Conservation (phyloP, 2,797 vertebrate species). For the Acipenser transmontanus region DNA sequence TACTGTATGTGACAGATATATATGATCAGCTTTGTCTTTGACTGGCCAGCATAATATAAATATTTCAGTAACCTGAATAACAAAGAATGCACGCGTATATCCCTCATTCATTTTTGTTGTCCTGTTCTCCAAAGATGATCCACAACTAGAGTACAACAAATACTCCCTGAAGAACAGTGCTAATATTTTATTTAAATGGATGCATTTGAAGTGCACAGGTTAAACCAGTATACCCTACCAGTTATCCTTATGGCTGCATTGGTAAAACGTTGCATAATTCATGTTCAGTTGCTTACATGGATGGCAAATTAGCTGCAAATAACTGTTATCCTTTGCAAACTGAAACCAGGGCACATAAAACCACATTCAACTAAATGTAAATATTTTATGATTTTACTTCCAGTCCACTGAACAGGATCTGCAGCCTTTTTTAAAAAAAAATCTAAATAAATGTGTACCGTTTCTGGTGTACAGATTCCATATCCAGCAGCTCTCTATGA, state of each 20-base stretch:
- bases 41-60: slow-evolving; percentile 35
- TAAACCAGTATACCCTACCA: slow-evolving; percentile 9
- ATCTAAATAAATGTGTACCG: not conserved
- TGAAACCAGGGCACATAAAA: slow-evolving; percentile 12
- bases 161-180: slow-evolving; percentile 9
- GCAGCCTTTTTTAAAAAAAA: not conserved
- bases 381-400: slow-evolving; percentile 24
- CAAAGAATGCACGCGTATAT: slow-evolving; percentile 5
- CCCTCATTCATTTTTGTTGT: slow-evolving; percentile 3
- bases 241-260: slow-evolving; percentile 16
- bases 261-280: slow-evolving; percentile 15
- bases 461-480: slow-evolving; percentile 18
- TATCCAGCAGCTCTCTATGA: slow-evolving; percentile 43
- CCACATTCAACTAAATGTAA: slow-evolving; percentile 16
- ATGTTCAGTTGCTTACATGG: slow-evolving; percentile 7
- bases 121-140: slow-evolving; percentile 12
- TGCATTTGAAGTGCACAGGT: slow-evolving; percentile 17
- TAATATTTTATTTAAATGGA: slow-evolving; percentile 21
- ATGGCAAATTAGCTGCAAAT: slow-evolving; percentile 14
- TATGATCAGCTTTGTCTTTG: slow-evolving; percentile 34
- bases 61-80: slow-evolving; percentile 7
- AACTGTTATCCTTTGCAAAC: slow-evolving; percentile 16
- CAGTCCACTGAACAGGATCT: slow-evolving; percentile 14
- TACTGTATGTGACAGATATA: slow-evolving; percentile 24
- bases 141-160: slow-evolving; percentile 12